Evolutionary conservation across 2,888 invertebrate genomes (phyloP).

Genomic region (Oligia latruncula): DNA sequence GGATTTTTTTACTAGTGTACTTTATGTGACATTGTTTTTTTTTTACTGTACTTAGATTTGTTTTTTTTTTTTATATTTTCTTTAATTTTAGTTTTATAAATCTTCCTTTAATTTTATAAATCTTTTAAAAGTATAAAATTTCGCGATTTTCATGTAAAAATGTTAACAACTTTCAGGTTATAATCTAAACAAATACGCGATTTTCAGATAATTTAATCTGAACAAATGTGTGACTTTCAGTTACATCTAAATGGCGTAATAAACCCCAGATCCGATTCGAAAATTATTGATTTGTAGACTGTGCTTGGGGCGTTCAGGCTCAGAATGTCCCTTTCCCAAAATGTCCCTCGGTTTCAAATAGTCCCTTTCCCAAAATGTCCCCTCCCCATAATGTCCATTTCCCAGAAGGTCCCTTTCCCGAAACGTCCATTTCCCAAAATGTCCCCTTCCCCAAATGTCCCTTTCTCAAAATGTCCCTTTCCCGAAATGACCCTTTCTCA

Average conservation of each 20-base stretch:
- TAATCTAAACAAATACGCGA: not conserved
- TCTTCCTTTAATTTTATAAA: not conserved
- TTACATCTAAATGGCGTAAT: conserved; percentile 10
- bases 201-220: not conserved
- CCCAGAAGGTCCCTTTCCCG: too few relatives aligned
- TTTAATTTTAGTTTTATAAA: not conserved
- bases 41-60: not conserved
- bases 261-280: conserved; percentile 1
- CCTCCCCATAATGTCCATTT: too few relatives aligned
- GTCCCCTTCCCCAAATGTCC: too few relatives aligned
- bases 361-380: too few relatives aligned
- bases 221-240: not conserved
- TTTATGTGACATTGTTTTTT: not conserved
- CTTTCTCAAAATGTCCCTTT: too few relatives aligned
- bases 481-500: too few relatives aligned
- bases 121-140: not conserved
- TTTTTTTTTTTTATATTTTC: not conserved
- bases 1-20: not conserved
- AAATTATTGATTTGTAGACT: conserved; percentile 13
- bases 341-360: too few relatives aligned
- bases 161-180: not conserved
- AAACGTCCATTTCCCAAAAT: too few relatives aligned
- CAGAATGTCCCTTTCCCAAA: too few relatives aligned
- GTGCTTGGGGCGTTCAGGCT: too few relatives aligned
- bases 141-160: not conserved